Conservation (phyloP, 2,797 vertebrate genomes). For the Eospalax fontanierii region DNA sequence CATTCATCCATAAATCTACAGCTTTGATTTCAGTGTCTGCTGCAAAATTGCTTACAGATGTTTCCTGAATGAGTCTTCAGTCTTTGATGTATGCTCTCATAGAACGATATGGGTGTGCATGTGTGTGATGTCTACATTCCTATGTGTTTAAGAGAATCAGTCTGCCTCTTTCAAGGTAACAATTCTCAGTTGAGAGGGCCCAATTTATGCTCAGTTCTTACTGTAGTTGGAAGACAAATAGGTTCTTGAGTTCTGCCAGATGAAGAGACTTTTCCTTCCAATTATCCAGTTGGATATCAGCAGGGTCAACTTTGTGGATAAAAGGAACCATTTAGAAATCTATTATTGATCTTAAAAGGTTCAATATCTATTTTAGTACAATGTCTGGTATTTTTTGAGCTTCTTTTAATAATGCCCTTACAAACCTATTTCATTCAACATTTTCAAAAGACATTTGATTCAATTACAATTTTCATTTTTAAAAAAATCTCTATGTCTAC, state of each 20-base stretch:
- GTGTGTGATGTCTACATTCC: neutral
- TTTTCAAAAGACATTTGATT: constrained; percentile 58
- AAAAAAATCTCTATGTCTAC: neutral
- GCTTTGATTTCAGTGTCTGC: neutral
- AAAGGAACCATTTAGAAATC: constrained; percentile 41
- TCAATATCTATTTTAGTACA: constrained; percentile 41
- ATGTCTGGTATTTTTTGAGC: neutral
- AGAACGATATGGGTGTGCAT: neutral
- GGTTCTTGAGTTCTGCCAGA: constrained; percentile 15
- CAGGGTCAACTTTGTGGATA: constrained; percentile 19
- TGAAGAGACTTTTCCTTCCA: constrained; percentile 10
- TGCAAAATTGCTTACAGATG: constrained; percentile 14
- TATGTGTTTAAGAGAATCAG: neutral
- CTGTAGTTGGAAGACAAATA: constrained; percentile 16
- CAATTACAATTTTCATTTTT: constrained; percentile 14
- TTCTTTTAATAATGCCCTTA: constrained; percentile 59
- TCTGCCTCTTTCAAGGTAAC: neutral
- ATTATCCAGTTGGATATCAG: constrained; percentile 26
- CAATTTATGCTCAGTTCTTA: neutral
- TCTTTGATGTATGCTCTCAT: neutral
- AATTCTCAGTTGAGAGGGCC: neutral
- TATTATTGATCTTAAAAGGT: constrained; percentile 52
- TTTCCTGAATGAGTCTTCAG: neutral
- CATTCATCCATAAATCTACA: neutral
- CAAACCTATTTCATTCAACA: constrained; percentile 61